Conservation (phyloP, 2,797 vertebrate genomes). For the Coracias cyanogaster region DNA sequence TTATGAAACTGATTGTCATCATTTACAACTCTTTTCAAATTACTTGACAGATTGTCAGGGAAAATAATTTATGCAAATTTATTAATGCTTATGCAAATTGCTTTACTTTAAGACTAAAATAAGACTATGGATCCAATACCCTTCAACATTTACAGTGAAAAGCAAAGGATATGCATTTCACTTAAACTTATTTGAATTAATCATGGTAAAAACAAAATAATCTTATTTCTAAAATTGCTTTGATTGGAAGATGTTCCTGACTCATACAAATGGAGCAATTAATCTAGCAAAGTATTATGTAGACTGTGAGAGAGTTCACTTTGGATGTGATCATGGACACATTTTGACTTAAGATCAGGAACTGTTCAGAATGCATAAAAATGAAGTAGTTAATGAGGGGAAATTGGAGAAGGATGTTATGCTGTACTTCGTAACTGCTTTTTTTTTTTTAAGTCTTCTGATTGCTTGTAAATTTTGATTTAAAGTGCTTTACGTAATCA, state of each 20-base stretch:
- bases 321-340: slow-evolving; percentile 59
- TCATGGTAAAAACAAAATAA: slow-evolving; percentile 36
- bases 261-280: slow-evolving; percentile 44
- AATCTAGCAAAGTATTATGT: slow-evolving; percentile 40
- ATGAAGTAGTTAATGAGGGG: slow-evolving; percentile 70
- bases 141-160: slow-evolving; percentile 1
- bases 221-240: slow-evolving; percentile 33
- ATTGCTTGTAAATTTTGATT: slow-evolving; percentile 71
- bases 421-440: slow-evolving; percentile 30
- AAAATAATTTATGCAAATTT: slow-evolving; percentile 30
- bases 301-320: slow-evolving; percentile 40
- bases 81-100: slow-evolving; percentile 45
- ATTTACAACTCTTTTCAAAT: slow-evolving; percentile 15
- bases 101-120: slow-evolving; percentile 33
- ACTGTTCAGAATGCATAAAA: slow-evolving; percentile 68
- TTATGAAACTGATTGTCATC: slow-evolving; percentile 52
- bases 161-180: slow-evolving; percentile 19
- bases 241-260: slow-evolving; percentile 51
- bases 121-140: slow-evolving; percentile 11
- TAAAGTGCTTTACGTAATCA: slow-evolving; percentile 66
- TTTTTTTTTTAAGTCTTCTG: slow-evolving; percentile 69
- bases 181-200: slow-evolving; percentile 50
- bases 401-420: slow-evolving; percentile 72
- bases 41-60: slow-evolving; percentile 51
- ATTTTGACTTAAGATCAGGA: slow-evolving; percentile 65